Percentiles rank a stretch among this genome's conserved stretches.
Conservation (phyloP, 2,113 vertebrate genomes). For the Meriones unguiculatus region DNA sequence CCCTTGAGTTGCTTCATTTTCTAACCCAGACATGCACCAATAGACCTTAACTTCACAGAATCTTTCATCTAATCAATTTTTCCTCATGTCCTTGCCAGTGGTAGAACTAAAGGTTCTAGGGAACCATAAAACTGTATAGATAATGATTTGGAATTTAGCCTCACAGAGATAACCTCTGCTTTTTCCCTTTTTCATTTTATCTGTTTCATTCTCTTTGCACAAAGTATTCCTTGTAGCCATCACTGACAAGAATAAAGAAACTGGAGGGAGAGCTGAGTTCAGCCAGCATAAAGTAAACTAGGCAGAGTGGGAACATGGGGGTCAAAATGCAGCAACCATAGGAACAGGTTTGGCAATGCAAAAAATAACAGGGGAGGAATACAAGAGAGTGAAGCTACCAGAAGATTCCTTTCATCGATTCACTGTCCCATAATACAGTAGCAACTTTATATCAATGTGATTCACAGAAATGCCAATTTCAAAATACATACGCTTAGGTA, state of each 20-base stretch:
- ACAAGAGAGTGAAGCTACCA: neutral
- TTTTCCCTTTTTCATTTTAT: neutral
- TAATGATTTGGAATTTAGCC: neutral
- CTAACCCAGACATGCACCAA: neutral
- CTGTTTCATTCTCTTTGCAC: neutral
- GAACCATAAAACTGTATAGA: neutral
- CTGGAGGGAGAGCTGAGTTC: neutral
- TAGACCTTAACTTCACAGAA: neutral
- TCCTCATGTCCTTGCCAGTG: neutral
- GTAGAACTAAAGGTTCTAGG: neutral
- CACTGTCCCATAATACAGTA: neutral
- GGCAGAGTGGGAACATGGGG: neutral
- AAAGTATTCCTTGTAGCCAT: neutral
- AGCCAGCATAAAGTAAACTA: neutral
- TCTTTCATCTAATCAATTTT: neutral
- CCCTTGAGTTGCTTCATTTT: neutral
- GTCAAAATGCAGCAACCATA: constrained; percentile 26
- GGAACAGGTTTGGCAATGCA: neutral
- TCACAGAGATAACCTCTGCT: neutral
- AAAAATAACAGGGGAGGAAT: neutral
- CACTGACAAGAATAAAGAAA: neutral
- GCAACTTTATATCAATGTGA: neutral
- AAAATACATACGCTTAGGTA: neutral
- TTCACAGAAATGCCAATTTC: neutral
- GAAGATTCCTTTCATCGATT: neutral